A percentile compares a stretch with the other conserved stretches of the same genome.
Evolutionary conservation across 2,888 invertebrate genomes (phyloP).

Genomic region (Caenorhabditis panamensis): DNA sequence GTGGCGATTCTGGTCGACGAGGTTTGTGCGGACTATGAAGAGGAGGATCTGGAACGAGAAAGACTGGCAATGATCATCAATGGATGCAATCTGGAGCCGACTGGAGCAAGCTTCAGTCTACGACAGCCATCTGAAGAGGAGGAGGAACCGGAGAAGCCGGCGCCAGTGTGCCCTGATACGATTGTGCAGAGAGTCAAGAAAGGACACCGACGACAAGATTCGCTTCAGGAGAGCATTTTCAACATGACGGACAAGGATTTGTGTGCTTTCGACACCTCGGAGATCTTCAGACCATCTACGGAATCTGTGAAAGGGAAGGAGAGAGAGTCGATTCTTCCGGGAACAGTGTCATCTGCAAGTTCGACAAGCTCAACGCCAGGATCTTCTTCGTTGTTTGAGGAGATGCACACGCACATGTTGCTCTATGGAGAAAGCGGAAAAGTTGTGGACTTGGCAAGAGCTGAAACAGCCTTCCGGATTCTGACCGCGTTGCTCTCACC

Average conservation of each 20-base stretch:
- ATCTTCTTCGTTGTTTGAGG: constrained; percentile 84
- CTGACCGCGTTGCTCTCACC: constrained; percentile 74
- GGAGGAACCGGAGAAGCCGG: constrained; percentile 15
- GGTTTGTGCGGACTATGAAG: constrained; percentile 70
- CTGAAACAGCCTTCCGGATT: constrained; percentile 79
- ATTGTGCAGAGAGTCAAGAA: constrained; percentile 63
- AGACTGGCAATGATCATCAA: constrained; percentile 17
- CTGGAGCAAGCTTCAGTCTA: constrained; percentile 32
- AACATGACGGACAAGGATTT: constrained; percentile 68
- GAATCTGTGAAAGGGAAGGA: constrained; percentile 62
- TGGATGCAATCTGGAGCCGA: constrained; percentile 31
- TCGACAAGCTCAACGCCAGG: constrained; percentile 44
- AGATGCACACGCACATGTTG: constrained; percentile 90
- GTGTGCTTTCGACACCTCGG: constrained; percentile 69
- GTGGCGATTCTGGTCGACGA: constrained; percentile 74
- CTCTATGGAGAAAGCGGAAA: constrained; percentile 82
- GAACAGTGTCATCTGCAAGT: constrained; percentile 49
- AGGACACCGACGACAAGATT: constrained; percentile 78
- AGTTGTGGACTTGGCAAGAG: constrained; percentile 72
- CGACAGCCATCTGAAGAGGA: constrained; percentile 5
- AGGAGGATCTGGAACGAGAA: constrained; percentile 64
- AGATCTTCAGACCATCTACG: constrained; percentile 64
- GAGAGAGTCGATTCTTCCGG: constrained; percentile 31
- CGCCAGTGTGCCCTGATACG: constrained; percentile 27
- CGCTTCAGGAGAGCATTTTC: constrained; percentile 78